phyloP scores from a whole-genome alignment of 2,888 invertebrate species.

The Plebejus melissa region DNA sequence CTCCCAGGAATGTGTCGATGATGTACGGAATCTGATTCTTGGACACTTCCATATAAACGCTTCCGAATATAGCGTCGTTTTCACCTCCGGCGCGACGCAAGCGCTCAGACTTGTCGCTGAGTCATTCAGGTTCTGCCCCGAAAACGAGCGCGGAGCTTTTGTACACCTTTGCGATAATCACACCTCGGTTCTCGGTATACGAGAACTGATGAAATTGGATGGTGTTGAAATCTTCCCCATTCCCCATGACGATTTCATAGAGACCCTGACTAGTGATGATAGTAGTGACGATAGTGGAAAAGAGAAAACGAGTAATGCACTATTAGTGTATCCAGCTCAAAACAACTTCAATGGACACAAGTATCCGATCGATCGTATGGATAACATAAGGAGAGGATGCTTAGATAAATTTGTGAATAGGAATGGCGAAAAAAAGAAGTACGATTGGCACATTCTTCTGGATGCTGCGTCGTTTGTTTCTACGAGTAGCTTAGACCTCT shows the following conservation, averaged over 20 bases:
- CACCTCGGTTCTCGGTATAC: conserved; percentile 25
- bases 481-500: conserved; percentile 24
- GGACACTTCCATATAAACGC: conserved; percentile 22
- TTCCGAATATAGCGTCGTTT: conserved; percentile 24
- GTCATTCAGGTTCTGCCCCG: conserved; percentile 21
- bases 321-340: conserved; percentile 27
- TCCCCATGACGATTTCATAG: conserved; percentile 10
- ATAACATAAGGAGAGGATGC: conserved; percentile 24
- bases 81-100: conserved; percentile 28
- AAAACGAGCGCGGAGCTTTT: conserved; percentile 23
- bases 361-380: conserved; percentile 19
- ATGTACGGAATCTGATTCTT: conserved; percentile 18
- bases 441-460: conserved; percentile 27
- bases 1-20: conserved; percentile 24
- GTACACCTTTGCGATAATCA: conserved; percentile 24
- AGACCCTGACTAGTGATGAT: not conserved
- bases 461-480: conserved; percentile 28
- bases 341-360: conserved; percentile 29
- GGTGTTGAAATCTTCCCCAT: conserved; percentile 7
- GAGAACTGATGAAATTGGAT: conserved; percentile 22
- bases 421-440: not conserved
- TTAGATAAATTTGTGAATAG: conserved; percentile 6
- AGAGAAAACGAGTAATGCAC: not conserved
- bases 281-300: not conserved
- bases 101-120: conserved; percentile 21